A percentile compares a stretch with the other conserved stretches of the same genome.
Conservation (phyloP, 2,797 vertebrate genomes). For the Pantherophis vulpinus region DNA sequence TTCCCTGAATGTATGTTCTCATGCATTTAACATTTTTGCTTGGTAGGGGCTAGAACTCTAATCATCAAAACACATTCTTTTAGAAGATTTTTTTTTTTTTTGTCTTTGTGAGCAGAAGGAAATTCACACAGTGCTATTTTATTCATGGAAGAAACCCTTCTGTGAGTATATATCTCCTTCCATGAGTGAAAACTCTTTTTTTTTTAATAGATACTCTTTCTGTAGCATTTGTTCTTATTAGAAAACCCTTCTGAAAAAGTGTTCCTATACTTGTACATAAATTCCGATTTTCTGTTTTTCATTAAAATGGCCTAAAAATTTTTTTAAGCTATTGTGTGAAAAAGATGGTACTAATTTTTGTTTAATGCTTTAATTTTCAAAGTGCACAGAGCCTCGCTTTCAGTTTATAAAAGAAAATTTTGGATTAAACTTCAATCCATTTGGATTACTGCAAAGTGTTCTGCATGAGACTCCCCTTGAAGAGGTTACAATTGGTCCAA, state of each 20-base stretch:
- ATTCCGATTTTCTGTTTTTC: background rate
- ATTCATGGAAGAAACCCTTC: background rate
- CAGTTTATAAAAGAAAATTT: background rate
- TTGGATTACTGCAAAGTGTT: background rate
- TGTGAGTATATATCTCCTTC: background rate
- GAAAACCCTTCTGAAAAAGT: background rate
- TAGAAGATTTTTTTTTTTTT: background rate
- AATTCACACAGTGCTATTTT: background rate
- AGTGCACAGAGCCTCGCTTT: background rate
- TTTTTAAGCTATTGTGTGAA: background rate
- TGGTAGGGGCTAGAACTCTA: background rate
- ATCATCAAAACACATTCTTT: background rate
- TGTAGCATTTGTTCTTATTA: background rate
- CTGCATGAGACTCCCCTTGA: background rate
- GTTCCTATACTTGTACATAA: background rate
- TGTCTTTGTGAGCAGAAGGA: background rate
- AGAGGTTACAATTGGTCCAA: background rate
- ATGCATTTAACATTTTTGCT: constrained; percentile 31
- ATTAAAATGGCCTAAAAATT: background rate
- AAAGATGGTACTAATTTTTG: background rate
- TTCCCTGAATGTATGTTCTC: constrained; percentile 46
- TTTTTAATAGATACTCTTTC: background rate
- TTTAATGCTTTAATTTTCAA: background rate
- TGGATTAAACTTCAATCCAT: background rate
- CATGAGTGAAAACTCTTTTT: background rate